Percentiles rank a stretch among this genome's conserved stretches.
These are phyloP conservation scores for Diceros bicornis DNA, from an alignment of 2,797 vertebrate genomes.

Conservation along the genomic window DNA sequence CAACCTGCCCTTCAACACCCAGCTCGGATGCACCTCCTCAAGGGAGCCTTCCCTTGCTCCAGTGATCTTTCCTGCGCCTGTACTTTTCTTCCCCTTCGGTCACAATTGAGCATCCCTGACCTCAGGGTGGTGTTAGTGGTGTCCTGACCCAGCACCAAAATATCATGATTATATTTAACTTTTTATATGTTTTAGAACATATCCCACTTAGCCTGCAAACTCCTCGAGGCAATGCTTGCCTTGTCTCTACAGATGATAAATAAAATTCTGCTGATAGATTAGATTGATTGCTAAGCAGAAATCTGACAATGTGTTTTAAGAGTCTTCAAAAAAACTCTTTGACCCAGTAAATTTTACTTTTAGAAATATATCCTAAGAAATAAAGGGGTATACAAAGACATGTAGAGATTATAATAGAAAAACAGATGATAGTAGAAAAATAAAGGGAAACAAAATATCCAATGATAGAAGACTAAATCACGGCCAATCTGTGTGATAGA, in stretches of 20 bases:
- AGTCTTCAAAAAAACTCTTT: slow-evolving; percentile 15
- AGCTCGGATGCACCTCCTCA: too few relatives aligned
- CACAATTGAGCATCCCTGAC: neutral
- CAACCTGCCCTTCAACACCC: neutral
- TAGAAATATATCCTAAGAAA: slow-evolving; percentile 7
- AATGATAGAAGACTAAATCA: neutral
- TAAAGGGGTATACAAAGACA: neutral
- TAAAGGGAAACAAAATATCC: neutral
- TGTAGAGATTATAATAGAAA: neutral
- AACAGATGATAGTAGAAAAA: neutral
- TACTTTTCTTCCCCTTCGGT: neutral
- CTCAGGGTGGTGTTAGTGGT: neutral
- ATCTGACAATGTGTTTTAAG: neutral
- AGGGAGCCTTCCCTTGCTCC: neutral
- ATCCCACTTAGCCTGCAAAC: neutral
- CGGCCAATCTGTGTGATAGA: neutral
- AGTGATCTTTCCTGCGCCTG: neutral
- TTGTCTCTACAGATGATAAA: slow-evolving; percentile 30
- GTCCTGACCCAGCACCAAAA: neutral
- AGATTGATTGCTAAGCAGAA: neutral
- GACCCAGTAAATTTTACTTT: neutral
- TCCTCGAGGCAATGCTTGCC: neutral
- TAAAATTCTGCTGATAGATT: neutral
- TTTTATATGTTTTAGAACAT: neutral
- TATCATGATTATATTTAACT: neutral